These are phyloP conservation scores for Augochlora pura DNA, from an alignment of 1,140 invertebrate species.

Conservation along the genomic window DNA sequence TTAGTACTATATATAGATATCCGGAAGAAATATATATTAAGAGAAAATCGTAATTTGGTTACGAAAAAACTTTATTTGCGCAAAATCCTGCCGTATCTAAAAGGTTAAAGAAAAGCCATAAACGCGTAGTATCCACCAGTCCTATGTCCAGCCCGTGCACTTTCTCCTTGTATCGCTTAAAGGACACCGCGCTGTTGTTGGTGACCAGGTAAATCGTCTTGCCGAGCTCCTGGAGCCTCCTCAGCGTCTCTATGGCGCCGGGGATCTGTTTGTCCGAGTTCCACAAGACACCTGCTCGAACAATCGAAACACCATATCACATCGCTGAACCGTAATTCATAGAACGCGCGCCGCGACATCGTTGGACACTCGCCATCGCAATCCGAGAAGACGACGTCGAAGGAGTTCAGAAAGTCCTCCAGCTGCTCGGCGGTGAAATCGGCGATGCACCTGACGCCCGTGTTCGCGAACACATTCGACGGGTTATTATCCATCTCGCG, in stretches of 20 bases:
- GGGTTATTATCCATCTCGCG: no score
- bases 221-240: constrained; percentile 81
- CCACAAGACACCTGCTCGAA: constrained; percentile 84
- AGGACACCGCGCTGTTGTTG: constrained; percentile 83
- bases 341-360: background rate
- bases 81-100: no score
- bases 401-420: constrained; percentile 74
- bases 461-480: no score
- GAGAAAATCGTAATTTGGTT: no score
- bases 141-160: constrained; percentile 74
- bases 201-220: constrained; percentile 87
- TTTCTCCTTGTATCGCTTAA: constrained; percentile 69
- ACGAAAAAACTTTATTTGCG: no score
- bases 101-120: no score
- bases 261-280: constrained; percentile 72
- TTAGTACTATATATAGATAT: no score
- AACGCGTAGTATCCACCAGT: constrained; percentile 66
- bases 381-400: constrained; percentile 77
- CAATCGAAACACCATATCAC: background rate
- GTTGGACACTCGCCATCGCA: constrained; percentile 74
- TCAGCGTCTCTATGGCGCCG: constrained; percentile 79
- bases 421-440: constrained; percentile 56
- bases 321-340: background rate
- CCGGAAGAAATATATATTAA: no score
- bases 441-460: constrained; percentile 43